Base-by-base conservation (phyloP, 92 coral and sea anemone species). In the Epizoanthus fatuus region DNA sequence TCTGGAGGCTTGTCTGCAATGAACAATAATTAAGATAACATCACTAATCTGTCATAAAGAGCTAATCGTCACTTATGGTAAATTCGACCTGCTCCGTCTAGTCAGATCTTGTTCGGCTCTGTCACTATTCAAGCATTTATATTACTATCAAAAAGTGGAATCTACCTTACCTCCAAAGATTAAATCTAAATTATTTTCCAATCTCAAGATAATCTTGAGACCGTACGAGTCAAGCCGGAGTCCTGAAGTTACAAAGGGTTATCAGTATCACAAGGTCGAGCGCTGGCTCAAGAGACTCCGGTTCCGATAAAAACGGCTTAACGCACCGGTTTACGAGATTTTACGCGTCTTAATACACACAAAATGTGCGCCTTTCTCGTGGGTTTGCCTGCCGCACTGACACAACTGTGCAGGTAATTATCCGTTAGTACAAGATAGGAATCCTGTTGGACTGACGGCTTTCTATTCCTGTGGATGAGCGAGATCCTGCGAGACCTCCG, bases 161-260 rank as follows among this genome's bases (percentile, higher is more conserved):
- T 17, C 8, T 66, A 14, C 40, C 72, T 13, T 37, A 66, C 47
- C 72, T 35, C 45, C 2, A 37, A 11, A 37, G 44, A 4, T 14
- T 37, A 13, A 66, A 38, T 17, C 9, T 6, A 66, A 14, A 37
- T 38, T 14, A 66, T 66, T 39, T 66, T 66, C 16, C 20, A 37
- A 37, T 66, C 19, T 37, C 72, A 66, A 37, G 49, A 37, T 14
- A 66, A 66, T 66, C 45, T 14, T 38, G 42, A 5, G 72, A 14
- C 72, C 44, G 17, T 14, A 37, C 17, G 45, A 66, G 72, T 66
- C 72, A 37, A 66, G 72, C 9, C 53, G 53, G 53, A 49, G 53
- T 49, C 53, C 0, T 9, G 53, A 49, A 49, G 53, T 49, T 8
- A 49, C 14, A 49, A 66, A 35, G 49, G 72, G 42, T 62, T 29